Evolutionary conservation across 2,113 vertebrate species (phyloP).

Genomic region (Camelus bactrianus): DNA sequence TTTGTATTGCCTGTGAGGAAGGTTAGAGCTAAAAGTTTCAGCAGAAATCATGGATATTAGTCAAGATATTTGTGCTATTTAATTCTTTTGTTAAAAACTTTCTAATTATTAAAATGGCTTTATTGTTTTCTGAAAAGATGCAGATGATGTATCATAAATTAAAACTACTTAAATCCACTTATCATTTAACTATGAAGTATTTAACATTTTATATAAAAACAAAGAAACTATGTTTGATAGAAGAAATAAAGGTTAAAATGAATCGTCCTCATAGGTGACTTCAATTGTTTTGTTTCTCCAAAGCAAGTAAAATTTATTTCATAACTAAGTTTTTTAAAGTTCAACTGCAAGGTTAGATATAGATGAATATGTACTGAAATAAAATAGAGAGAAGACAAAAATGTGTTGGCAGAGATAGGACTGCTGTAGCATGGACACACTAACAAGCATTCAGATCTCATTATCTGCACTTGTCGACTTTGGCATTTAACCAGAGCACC

Average conservation of each 20-base stretch:
- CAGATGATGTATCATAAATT: slow-evolving; percentile 18
- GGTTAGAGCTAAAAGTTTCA: background rate
- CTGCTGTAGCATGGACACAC: background rate
- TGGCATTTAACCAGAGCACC: background rate
- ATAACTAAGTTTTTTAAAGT: background rate
- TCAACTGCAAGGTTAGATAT: background rate
- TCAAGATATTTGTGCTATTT: slow-evolving; percentile 1
- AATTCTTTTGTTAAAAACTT: background rate
- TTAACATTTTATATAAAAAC: slow-evolving; percentile 37
- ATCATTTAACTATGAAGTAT: slow-evolving; percentile 25
- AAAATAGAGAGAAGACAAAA: slow-evolving; percentile 5
- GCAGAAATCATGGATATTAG: background rate
- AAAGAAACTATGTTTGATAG: slow-evolving; percentile 45
- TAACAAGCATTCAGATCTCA: background rate
- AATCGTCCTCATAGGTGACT: background rate
- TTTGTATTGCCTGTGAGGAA: background rate
- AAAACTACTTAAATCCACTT: background rate
- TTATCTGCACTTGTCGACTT: background rate
- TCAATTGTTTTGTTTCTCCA: slow-evolving; percentile 42
- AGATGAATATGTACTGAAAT: background rate
- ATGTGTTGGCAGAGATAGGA: background rate
- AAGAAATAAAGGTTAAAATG: slow-evolving; percentile 15
- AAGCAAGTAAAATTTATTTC: slow-evolving; percentile 32
- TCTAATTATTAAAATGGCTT: slow-evolving; percentile 20
- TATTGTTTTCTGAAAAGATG: slow-evolving; percentile 37